Evolutionary conservation across 2,113 vertebrate genomes (phyloP), one percentile per base, ranked within the genome.

Genomic region (Vombatus ursinus): DNA sequence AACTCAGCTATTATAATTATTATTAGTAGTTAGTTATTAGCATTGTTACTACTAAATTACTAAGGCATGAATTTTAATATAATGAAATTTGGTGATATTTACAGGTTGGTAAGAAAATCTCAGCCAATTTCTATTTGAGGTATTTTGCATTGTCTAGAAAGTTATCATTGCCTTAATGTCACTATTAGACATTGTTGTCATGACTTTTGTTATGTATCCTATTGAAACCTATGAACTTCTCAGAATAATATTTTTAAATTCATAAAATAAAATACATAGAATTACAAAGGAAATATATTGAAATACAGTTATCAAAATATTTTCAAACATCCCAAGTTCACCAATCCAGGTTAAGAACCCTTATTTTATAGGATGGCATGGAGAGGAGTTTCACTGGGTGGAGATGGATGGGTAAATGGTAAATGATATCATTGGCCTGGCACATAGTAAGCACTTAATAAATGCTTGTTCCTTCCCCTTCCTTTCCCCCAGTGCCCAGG

Each of bases 31-130:
- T 23, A 44, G 19, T 23, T 8, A 23, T 44, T 84, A 44, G 5
- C 23, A 84, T 84, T 77, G 61, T n/a, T 84, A 84, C 4, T 16
- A 44, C 37, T 84, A 84, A 23, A 22, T 44, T 84, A 44, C 31
- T 44, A 44, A 84, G 31, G 61, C 8, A 84, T 44, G 22, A 77
- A 94, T 53, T 95, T 52, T 90, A 22, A 6, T 31, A 92, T 1
- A 95, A 89, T 90, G 95, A 77, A 95, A 92, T 94, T 92, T 91
- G 54, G 23, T 97, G 93, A 92, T 92, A 93, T 92, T 95, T 94
- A 94, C 92, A 61, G 61, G 37, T 92, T 94, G 49, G 89, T 94
- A 96, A 95, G 37, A 94, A 94, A 93, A 26, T 84, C 44, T 52
- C 92, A 57, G 68, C 92, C 54, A 44, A 91, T 51, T 50, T 7